Evolutionary conservation across 2,113 vertebrate species (phyloP).

Genomic region (Cynopterus brachyotis): DNA sequence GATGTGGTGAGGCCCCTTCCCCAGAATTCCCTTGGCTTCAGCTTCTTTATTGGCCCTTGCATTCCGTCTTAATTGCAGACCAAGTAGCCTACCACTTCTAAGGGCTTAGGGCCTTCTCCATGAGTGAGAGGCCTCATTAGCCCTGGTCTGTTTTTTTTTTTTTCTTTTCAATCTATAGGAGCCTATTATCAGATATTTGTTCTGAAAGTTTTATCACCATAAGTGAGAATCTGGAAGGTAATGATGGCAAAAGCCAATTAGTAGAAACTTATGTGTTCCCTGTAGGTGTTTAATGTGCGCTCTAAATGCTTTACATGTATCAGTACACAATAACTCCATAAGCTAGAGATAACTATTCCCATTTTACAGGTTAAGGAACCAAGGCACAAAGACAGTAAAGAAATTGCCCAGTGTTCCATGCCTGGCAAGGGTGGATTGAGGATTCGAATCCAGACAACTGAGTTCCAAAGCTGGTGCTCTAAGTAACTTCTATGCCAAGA

Average conservation of each 20-base stretch:
- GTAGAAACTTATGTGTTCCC: neutral
- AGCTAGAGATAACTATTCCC: neutral
- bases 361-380: neutral
- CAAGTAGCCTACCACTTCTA: neutral
- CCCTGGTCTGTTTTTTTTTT: neutral
- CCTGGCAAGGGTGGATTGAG: neutral
- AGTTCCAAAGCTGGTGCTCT: neutral
- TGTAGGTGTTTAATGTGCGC: neutral
- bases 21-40: neutral
- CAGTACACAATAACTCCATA: neutral
- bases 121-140: neutral
- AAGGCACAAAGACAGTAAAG: neutral
- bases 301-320: neutral
- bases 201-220: neutral
- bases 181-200: neutral
- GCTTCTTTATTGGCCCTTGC: neutral
- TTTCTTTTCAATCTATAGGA: neutral
- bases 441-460: neutral
- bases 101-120: neutral
- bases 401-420: neutral
- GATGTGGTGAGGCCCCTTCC: neutral
- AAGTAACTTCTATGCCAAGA: neutral
- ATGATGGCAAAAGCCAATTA: neutral
- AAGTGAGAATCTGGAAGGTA: neutral
- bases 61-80: neutral